Percentiles rank a stretch among this genome's conserved stretches.
These are phyloP conservation scores for Anhinga rufa DNA, from an alignment of 2,113 vertebrate genomes.

Conservation along the genomic window DNA sequence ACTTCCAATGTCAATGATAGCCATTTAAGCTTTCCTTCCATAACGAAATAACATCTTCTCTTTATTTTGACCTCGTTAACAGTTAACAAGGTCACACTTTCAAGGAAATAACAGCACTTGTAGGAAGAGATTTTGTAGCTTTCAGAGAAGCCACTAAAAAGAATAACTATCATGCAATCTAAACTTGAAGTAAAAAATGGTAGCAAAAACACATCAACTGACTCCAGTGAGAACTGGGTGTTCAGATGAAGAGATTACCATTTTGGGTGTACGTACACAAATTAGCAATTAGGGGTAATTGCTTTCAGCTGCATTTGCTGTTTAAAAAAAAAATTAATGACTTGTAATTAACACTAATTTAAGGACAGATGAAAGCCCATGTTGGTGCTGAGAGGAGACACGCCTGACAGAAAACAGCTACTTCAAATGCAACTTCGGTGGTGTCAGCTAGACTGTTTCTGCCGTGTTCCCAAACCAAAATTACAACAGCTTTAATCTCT, in stretches of 20 bases:
- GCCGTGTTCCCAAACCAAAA: background rate
- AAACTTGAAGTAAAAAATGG: background rate
- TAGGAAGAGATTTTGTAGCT: background rate
- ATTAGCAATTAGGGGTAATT: slow-evolving; percentile 53
- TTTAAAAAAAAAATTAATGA: slow-evolving; percentile 2
- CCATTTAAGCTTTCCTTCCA: background rate
- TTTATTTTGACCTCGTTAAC: background rate
- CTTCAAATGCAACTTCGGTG: background rate
- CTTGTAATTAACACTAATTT: slow-evolving; percentile 49
- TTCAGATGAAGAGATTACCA: slow-evolving; percentile 23
- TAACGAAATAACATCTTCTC: background rate
- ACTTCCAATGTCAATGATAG: background rate
- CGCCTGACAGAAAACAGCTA: slow-evolving; percentile 40
- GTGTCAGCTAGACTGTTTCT: background rate
- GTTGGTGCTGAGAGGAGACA: slow-evolving; percentile 1
- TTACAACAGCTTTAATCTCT: slow-evolving; percentile 20
- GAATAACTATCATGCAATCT: background rate
- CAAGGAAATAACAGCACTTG: background rate
- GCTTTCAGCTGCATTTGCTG: slow-evolving; percentile 48
- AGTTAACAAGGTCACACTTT: background rate
- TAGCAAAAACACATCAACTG: background rate
- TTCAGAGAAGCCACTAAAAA: background rate
- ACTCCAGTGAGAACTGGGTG: background rate
- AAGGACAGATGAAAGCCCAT: slow-evolving; percentile 34
- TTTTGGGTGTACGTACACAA: background rate